Percentiles rank a stretch among this genome's conserved stretches.
These are phyloP conservation scores for Harlomillsia oculata DNA, from an alignment of 1,140 invertebrate species.

Conservation along the genomic window DNA sequence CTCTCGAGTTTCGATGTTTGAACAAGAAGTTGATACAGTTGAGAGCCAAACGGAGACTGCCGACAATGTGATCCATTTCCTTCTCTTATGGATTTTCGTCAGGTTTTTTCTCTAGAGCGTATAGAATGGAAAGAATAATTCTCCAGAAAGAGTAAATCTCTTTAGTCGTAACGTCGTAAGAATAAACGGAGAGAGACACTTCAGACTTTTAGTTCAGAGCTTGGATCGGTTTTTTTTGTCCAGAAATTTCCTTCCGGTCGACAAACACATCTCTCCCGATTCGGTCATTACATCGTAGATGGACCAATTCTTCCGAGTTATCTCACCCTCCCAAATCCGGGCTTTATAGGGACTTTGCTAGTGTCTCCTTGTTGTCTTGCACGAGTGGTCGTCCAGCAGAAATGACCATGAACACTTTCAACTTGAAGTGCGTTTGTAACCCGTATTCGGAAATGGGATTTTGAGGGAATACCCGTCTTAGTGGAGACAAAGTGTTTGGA, in stretches of 20 bases:
- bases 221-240: background rate
- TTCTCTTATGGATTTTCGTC: no score
- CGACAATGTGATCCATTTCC: conserved; percentile 26
- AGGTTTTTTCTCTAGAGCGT: background rate
- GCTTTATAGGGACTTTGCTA: no score
- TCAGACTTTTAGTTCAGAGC: background rate
- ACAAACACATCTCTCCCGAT: conserved; percentile 13
- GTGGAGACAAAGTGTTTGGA: no score
- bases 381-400: no score
- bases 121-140: background rate
- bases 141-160: background rate
- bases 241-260: conserved; percentile 21
- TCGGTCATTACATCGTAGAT: conserved; percentile 25
- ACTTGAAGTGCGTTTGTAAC: no score
- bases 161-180: background rate
- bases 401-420: no score
- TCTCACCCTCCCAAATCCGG: conserved; percentile 17
- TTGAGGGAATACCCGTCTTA: no score
- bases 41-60: conserved; percentile 14
- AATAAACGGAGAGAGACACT: background rate
- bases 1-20: conserved; percentile 29
- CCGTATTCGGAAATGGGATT: no score
- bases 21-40: conserved; percentile 28
- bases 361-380: no score
- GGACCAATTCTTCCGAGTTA: conserved; percentile 23